Evolutionary conservation across 2,888 invertebrate genomes (phyloP), one percentile per base, ranked within the genome.

Genomic region (Molorchus minor): DNA sequence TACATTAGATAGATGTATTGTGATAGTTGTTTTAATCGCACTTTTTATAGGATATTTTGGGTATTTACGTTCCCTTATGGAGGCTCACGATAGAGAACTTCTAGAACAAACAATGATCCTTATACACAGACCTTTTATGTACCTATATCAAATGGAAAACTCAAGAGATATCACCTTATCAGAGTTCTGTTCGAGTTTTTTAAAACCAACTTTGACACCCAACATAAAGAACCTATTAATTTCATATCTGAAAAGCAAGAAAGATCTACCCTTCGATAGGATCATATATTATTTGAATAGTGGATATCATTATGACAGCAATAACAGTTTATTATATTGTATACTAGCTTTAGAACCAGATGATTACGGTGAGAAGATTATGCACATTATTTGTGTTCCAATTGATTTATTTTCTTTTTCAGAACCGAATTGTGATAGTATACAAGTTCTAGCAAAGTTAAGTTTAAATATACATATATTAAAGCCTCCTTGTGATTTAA

Each of bases 71-170:
- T 82, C 82, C 54, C 77, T 94, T 49, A 75, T 95, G 67, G 91
- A 93, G 64, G 63, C 56, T 45, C 82, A 92, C 90, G 17, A 87
- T 88, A 5, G 81, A 89, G 67, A 86, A 88, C 67, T 56, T 8
- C 49, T 70, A 21, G 90, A 91, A 38, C 84, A 90, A 61, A 82
- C 94, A 1, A 81, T 93, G 56, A 88, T 90, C 70, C 86, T 96
- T 73, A 86, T 95, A 57, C 85, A 89, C 70, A 85, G 91, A 65
- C 94, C 96, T 0, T 82, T 96, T 54, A 82, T 84, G 25, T 82
- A 88, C 61, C 82, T 87, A 43, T 79, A 83, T 38, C 63, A 68
- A 7, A 61, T 66, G 12, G 69, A 81, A 40, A 81, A 83, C 40
- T 86, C 84, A 76, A 72, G 72, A 62, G 83, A 81, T 77, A 81